These are phyloP conservation scores for Cuculus canorus DNA, from an alignment of 2,797 vertebrate genomes.

Conservation along the genomic window DNA sequence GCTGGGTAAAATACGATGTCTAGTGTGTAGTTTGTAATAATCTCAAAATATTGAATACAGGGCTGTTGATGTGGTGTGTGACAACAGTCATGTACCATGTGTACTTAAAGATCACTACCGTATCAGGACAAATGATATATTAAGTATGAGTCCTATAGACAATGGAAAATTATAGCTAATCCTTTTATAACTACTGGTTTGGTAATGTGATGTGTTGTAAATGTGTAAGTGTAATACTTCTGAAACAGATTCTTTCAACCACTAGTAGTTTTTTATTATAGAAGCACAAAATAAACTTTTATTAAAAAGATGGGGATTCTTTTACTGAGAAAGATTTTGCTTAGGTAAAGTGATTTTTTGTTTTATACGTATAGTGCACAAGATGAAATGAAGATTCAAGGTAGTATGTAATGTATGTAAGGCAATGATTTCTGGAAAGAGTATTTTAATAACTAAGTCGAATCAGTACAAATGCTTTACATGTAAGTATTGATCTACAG, in stretches of 20 bases:
- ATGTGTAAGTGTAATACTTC: not conserved
- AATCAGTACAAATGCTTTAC: not conserved
- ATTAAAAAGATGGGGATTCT: not conserved
- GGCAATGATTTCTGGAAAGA: not conserved
- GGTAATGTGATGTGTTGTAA: not conserved
- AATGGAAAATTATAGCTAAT: not conserved
- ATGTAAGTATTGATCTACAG: not conserved
- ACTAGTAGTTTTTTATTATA: not conserved
- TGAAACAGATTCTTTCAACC: not conserved
- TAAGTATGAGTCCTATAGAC: not conserved
- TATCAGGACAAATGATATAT: not conserved
- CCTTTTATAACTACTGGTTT: not conserved
- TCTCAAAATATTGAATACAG: not conserved
- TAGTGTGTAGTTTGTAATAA: not conserved
- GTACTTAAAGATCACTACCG: not conserved
- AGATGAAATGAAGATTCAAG: not conserved
- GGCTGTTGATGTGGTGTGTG: not conserved
- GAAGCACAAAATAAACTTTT: not conserved
- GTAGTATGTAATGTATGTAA: not conserved
- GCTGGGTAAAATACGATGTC: not conserved
- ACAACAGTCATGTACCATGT: fast-evolving
- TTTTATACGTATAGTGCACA: not conserved
- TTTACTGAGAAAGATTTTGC: not conserved
- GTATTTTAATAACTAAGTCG: not conserved
- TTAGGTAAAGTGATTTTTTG: not conserved